Conservation (phyloP, 2,797 vertebrate species). For the Setipinna tenuifilis region DNA sequence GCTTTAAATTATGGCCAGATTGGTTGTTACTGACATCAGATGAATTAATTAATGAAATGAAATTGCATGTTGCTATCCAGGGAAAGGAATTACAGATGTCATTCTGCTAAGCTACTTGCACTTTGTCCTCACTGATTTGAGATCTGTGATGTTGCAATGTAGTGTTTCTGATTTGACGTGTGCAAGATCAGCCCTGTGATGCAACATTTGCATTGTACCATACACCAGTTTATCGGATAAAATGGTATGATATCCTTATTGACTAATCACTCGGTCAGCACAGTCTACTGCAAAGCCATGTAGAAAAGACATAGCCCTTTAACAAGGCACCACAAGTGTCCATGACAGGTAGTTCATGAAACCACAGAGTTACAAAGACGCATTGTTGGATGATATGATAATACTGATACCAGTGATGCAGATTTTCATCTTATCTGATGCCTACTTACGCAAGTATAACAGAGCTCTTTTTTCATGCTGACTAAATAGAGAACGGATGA, state of each 20-base stretch:
- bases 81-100: too few species aligned
- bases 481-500: neutral
- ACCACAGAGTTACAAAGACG: neutral
- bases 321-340: neutral
- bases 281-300: neutral
- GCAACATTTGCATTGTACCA: too few species aligned
- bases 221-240: too few species aligned
- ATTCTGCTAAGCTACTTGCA: too few species aligned
- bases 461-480: neutral
- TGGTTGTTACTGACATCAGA: too few species aligned
- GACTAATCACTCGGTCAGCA: neutral
- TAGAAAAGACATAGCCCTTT: neutral
- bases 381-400: neutral
- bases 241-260: too few species aligned
- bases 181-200: too few species aligned
- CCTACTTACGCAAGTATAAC: neutral
- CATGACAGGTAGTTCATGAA: neutral
- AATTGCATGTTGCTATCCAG: neutral
- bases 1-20: too few species aligned
- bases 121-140: too few species aligned
- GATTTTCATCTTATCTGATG: neutral
- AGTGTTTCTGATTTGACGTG: too few species aligned
- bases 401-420: neutral
- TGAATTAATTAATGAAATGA: neutral
- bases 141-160: too few species aligned